phyloP scores from a whole-genome alignment of 2,888 invertebrate genomes.

The Gnatocerus cornutus region DNA sequence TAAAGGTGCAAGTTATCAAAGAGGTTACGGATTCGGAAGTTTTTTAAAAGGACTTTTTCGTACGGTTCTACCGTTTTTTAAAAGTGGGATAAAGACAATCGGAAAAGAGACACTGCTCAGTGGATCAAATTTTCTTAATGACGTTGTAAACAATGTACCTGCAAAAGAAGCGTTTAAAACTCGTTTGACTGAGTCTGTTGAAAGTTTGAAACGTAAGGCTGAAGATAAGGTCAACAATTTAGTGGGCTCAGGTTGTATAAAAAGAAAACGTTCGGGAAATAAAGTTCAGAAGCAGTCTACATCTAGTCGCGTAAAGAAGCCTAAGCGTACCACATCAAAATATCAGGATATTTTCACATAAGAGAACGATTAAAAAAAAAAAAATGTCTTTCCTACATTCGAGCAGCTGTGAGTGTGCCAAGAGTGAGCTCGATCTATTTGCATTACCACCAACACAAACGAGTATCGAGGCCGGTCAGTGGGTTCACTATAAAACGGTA shows the following conservation, averaged over 20 bases:
- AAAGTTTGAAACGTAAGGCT: slow-evolving; percentile 38
- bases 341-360: slow-evolving; percentile 47
- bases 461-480: slow-evolving; percentile 53
- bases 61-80: too few relatives aligned
- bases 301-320: not conserved
- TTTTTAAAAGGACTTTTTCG: slow-evolving; percentile 32
- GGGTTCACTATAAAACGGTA: slow-evolving; percentile 56
- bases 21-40: slow-evolving; percentile 22
- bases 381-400: slow-evolving; percentile 53
- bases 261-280: slow-evolving; percentile 3
- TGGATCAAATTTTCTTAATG: slow-evolving; percentile 12
- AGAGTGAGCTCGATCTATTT: too few relatives aligned
- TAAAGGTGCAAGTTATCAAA: slow-evolving; percentile 14
- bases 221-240: slow-evolving; percentile 30
- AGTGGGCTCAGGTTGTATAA: slow-evolving; percentile 34
- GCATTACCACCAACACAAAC: slow-evolving; percentile 56
- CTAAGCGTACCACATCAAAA: not conserved
- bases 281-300: not conserved
- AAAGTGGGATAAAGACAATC: too few relatives aligned
- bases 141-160: slow-evolving; percentile 23
- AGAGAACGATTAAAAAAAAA: too few relatives aligned
- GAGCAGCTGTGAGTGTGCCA: slow-evolving; percentile 53
- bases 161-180: too few relatives aligned
- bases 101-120: slow-evolving; percentile 22
- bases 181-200: slow-evolving; percentile 25